These are phyloP conservation scores for Pempheris klunzingeri DNA, from an alignment of 2,797 vertebrate genomes.

Conservation along the genomic window DNA sequence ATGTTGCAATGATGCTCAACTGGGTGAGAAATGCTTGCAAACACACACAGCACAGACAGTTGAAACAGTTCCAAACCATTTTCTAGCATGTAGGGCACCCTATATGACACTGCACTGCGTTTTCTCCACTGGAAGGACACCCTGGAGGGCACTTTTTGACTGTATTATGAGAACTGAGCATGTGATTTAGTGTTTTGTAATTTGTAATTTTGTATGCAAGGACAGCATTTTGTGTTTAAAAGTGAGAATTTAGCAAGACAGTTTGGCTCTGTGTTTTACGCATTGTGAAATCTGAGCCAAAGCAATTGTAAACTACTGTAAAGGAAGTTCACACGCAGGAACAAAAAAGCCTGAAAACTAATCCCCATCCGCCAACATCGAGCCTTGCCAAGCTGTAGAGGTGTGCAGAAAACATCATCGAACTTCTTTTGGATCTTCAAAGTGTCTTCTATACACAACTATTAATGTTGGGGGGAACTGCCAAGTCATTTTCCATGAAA, in stretches of 20 bases:
- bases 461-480: slow-evolving; percentile 35
- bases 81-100: too few species aligned
- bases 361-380: slow-evolving; percentile 12
- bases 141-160: background rate
- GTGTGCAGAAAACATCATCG: slow-evolving; percentile 18
- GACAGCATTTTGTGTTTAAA: background rate
- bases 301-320: background rate
- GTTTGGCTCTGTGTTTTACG: background rate
- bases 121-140: too few species aligned
- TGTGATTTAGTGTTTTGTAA: background rate
- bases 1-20: background rate
- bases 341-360: slow-evolving; percentile 15
- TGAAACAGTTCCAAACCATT: too few species aligned
- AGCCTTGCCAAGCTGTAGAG: background rate
- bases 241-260: background rate
- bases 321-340: background rate
- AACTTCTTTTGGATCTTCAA: slow-evolving; percentile 17
- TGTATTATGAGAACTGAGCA: background rate
- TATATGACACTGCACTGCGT: too few species aligned
- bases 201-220: background rate
- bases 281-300: background rate
- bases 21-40: background rate
- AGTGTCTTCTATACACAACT: slow-evolving; percentile 17
- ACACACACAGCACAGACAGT: background rate
- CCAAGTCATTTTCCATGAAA: slow-evolving; percentile 63